phyloP scores from a whole-genome alignment of 1,140 invertebrate species.

The Oppia nitens region DNA sequence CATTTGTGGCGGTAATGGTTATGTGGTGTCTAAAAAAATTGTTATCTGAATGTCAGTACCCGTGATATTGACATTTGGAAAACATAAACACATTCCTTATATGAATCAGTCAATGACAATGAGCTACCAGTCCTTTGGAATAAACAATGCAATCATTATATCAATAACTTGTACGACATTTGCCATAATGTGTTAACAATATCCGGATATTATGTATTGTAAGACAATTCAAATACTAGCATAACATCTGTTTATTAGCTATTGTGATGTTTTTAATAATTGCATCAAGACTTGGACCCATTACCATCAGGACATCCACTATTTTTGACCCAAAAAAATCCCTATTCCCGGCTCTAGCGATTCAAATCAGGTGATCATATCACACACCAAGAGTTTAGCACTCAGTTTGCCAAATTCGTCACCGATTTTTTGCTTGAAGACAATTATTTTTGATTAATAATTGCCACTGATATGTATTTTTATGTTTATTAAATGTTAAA shows the following conservation, averaged over 20 bases:
- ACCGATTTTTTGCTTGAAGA: constrained; percentile 42
- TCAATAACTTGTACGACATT: constrained; percentile 40
- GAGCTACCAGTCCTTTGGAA: not conserved
- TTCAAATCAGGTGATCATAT: constrained; percentile 75
- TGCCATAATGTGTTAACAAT: constrained; percentile 34
- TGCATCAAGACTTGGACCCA: constrained; percentile 60
- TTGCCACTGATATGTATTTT: too few species aligned
- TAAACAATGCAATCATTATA: not conserved
- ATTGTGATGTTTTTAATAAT: too few species aligned
- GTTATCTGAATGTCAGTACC: not conserved
- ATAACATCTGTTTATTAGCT: too few species aligned
- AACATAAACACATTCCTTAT: not conserved
- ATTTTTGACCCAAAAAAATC: constrained; percentile 46
- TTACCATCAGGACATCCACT: constrained; percentile 47
- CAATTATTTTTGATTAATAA: too few species aligned
- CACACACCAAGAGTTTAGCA: constrained; percentile 53
- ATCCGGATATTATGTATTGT: constrained; percentile 50
- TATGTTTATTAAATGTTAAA: too few species aligned
- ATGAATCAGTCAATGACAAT: not conserved
- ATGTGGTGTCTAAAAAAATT: not conserved
- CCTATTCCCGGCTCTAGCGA: constrained; percentile 43
- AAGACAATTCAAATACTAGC: too few species aligned
- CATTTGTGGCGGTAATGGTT: constrained; percentile 41
- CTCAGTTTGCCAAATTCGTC: constrained; percentile 58
- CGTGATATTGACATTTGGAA: not conserved